A percentile compares a stretch with the other conserved stretches of the same genome.
phyloP scores from a whole-genome alignment of 2,797 vertebrate genomes.

The Gypaetus barbatus region DNA sequence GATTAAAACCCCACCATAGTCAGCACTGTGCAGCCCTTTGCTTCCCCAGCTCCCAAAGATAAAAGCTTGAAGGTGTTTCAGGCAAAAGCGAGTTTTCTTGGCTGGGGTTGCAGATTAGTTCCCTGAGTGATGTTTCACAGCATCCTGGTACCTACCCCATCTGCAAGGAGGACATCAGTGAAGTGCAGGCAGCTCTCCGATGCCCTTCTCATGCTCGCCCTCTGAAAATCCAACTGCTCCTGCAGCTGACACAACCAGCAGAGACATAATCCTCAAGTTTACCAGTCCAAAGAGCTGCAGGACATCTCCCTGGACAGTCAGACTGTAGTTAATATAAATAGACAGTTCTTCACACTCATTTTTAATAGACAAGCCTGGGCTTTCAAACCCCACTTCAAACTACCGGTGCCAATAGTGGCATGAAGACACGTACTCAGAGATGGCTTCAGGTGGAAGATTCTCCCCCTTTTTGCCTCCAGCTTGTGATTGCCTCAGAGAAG shows the following conservation, averaged over 20 bases:
- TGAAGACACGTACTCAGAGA: neutral
- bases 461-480: neutral
- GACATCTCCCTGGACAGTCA: neutral
- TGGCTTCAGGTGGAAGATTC: neutral
- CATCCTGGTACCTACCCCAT: neutral
- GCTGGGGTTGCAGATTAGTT: neutral
- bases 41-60: neutral
- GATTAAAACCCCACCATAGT: neutral
- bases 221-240: neutral
- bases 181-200: neutral
- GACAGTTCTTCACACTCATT: neutral
- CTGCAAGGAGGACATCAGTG: neutral
- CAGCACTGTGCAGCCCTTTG: neutral
- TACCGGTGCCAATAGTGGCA: neutral
- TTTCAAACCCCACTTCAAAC: neutral
- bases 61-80: neutral
- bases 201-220: neutral
- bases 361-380: neutral
- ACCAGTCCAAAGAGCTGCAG: neutral
- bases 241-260: neutral
- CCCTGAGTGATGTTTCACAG: neutral
- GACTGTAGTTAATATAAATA: neutral
- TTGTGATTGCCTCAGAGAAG: neutral
- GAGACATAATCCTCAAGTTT: neutral
- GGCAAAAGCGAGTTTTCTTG: neutral